Base-by-base conservation (phyloP, 1,140 invertebrate genomes). In the Papilio dardanus region DNA sequence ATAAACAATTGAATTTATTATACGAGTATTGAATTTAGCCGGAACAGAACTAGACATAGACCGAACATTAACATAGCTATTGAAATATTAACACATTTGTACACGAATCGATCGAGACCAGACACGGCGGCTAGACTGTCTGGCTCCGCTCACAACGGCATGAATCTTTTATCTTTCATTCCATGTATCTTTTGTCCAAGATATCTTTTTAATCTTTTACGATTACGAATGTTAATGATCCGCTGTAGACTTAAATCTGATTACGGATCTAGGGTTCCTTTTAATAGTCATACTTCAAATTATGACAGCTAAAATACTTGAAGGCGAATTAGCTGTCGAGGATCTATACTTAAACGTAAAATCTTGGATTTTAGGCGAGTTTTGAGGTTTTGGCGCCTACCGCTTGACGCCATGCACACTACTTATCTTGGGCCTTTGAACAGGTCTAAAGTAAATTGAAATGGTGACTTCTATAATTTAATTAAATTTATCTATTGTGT, bases 71-170 rank as follows among this genome's bases (percentile, higher is more conserved):
- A 58, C 54, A 28, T 12, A 28, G 21, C 21, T 58, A 24, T 24
- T 58, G 54, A 12, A 58, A 28, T 58, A 58, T 58, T 58, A 14
- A 58, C 24, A 10, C 54, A 12, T 21, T 24, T 58, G 21, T 24
- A 28, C 46, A 54, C 40, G 5, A 54, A 54, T 58, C 54, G 54
- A 58, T 58, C 24, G 54, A n/a, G 16, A 50, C 46, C 46, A 58
- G 54, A 58, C 54, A 58, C 54, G 3, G 10, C 24, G 21, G 8
- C 54, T 58, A 58, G 54, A 58, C 54, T 28, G 54, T 58, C 54
- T 58, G 54, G 21, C 54, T 58, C 54, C 54, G 54, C 8, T 10
- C 40, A 6, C 33, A 37, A 12, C 24, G 3, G 4, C 24, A 58
- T 58, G 54, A 28, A 58, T 58, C 24, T 58, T 58, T 28, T 58